Percentiles rank a stretch among this genome's conserved stretches.
Evolutionary conservation across 2,888 invertebrate species (phyloP).

Genomic region (Netelia virgata): DNA sequence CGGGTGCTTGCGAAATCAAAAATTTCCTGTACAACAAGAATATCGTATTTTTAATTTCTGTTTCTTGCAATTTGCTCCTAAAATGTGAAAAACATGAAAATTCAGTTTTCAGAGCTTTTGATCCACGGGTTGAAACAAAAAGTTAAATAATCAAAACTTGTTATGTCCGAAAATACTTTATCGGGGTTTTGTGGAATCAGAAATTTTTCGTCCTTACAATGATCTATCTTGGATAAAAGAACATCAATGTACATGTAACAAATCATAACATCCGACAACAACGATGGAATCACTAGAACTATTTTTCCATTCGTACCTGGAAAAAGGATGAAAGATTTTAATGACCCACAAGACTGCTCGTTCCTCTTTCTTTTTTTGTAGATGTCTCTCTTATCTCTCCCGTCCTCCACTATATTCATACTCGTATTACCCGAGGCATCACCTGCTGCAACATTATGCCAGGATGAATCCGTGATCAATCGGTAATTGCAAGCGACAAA

Average conservation of each 20-base stretch:
- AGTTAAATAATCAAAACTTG: too few relatives aligned
- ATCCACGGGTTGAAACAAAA: too few relatives aligned
- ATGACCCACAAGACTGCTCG: constrained; percentile 77
- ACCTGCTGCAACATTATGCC: constrained; percentile 72
- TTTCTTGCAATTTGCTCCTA: too few relatives aligned
- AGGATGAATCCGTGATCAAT: constrained; percentile 77
- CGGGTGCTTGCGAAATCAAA: too few relatives aligned
- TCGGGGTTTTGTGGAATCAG: too few relatives aligned
- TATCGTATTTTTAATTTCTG: too few relatives aligned
- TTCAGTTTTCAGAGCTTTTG: too few relatives aligned
- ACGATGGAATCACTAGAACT: constrained; percentile 5
- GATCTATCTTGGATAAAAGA: neutral
- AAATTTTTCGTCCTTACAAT: too few relatives aligned
- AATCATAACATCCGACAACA: neutral
- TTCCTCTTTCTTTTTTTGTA: constrained; percentile 55
- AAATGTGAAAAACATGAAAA: too few relatives aligned
- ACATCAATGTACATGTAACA: neutral
- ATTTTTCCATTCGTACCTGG: constrained; percentile 26
- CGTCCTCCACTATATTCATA: constrained; percentile 53
- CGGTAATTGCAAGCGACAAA: constrained; percentile 78
- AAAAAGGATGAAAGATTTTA: constrained; percentile 72
- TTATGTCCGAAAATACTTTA: too few relatives aligned
- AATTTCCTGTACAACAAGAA: too few relatives aligned
- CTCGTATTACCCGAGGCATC: constrained; percentile 64
- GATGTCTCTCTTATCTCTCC: constrained; percentile 69